Base-by-base conservation (phyloP, 1,140 invertebrate species). In the Rhizoglyphus robini region DNA sequence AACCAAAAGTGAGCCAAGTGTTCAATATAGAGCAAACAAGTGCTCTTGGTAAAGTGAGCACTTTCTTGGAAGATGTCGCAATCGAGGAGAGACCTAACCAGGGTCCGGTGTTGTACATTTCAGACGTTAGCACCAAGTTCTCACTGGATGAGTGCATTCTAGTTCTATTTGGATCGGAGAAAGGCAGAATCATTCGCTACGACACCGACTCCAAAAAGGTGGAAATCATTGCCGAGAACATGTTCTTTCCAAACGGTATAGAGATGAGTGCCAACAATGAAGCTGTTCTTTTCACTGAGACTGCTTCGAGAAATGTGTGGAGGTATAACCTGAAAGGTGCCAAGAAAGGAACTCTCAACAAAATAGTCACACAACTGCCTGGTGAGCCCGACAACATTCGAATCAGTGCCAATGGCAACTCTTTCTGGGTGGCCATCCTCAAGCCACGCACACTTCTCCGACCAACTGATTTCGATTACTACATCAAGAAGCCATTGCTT, bases 181-280 rank as follows among this genome's bases (percentile, higher is more conserved):
- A 13, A 27, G 63, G 63, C 11, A 30, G 88, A 72, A 70, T 87
- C 11, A 71, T 87, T 11, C 79, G 79, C 68, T 86, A 82, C 70
- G 79, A 87, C 75, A 79, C 81, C 2, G 79, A 77, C 69, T 83
- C 81, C 13, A 82, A 82, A 67, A 49, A 48, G 2, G 3, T 64
- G 8, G 74, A 75, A 60, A 83, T 82, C 67, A 80, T 78, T 71
- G 84, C 88, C 4, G 80, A 85, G 60, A 76, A 84, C 36, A 67
- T 92, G 1, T 83, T 81, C 72, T 88, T 90, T 76, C 79, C 88
- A 3, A 93, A 92, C 79, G 88, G 90, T 4, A 71, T 92, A n/a
- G 77, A 78, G 41, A 70, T 92, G 1, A 86, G 86, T 31, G 77
- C 81, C n/a, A 82, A 90, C 72, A 83, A 87, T 74, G 81, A 83